Base-by-base conservation (phyloP, 2,113 vertebrate species). In the Tichodroma muraria region DNA sequence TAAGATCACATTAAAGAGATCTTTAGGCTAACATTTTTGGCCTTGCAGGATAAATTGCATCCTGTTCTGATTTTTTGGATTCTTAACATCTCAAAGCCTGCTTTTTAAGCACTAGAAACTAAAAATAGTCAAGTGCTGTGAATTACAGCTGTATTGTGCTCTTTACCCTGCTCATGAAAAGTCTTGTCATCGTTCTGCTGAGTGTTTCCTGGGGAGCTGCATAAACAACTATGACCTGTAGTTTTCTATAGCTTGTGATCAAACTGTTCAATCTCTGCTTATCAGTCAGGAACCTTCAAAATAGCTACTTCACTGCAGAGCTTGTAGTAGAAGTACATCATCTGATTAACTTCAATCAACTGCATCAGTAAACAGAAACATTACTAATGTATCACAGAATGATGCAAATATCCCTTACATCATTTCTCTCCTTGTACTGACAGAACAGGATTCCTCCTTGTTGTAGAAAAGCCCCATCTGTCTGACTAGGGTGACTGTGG, bases 1-100 rank as follows among this genome's bases (percentile, higher is more conserved):
- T 93, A 90, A 88, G 70, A 91, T 90, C 40, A 73, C 19, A 40
- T 91, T 95, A 87, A 85, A 83, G 49, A 81, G 49, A 75, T 64
- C 47, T 94, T 83, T 59, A 80, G 60, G 68, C 42, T 85, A 80
- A 57, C 25, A 37, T 80, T 94, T 93, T 90, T 80, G 30, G 44
- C 72, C 40, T 94, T 83, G 45, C 31, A 80, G 47, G n/a, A 88
- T 56, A 80, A 94, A 91, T 91, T 80, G 42, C 56, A 90, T 93
- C 91, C 87, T 95, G 79, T 85, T 83, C 91, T 66, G n/a, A 42
- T 45, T 88, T 80, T 91, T 78, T 47, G 7, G 24, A 78, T 88
- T 80, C 31, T 80, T 83, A 37, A 66, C 54, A 35, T 85, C 56
- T 70, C 80, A 84, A 79, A 93, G 54, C 17, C 60, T 93, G 30